phyloP scores from a whole-genome alignment of 2,113 vertebrate species.

The Halcyon malimbica region DNA sequence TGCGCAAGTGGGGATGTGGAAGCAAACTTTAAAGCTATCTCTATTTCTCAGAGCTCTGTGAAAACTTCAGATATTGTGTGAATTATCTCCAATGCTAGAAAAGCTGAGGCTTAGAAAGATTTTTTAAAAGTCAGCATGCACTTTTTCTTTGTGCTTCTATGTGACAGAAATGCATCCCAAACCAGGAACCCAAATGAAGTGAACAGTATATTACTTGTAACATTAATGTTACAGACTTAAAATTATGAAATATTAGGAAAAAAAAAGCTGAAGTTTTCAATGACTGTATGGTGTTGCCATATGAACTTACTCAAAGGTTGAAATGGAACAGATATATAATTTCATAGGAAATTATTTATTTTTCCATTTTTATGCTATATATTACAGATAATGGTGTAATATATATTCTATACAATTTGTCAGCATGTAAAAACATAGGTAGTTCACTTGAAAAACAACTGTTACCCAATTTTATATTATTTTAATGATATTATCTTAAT shows the following conservation, averaged over 20 bases:
- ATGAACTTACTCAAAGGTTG: not conserved
- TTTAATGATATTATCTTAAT: not conserved
- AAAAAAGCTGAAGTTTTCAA: not conserved
- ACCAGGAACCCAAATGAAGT: accelerated
- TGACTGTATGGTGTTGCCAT: not conserved
- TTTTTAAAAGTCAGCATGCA: not conserved
- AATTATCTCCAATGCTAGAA: not conserved
- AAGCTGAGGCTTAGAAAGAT: not conserved
- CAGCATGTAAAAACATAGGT: not conserved
- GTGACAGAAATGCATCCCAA: not conserved
- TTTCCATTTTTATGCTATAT: not conserved
- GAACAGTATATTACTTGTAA: not conserved
- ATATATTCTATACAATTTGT: not conserved
- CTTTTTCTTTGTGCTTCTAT: not conserved
- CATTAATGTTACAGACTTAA: not conserved
- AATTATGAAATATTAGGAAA: not conserved
- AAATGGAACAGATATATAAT: not conserved
- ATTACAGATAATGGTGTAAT: not conserved
- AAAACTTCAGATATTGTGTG: not conserved
- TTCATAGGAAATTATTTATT: not conserved
- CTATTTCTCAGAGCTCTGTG: not conserved
- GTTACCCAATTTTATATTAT: not conserved
- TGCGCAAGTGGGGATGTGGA: not conserved
- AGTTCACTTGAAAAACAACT: not conserved
- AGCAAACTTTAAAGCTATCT: slow-evolving; percentile 32